Base-by-base conservation (phyloP, 2,797 vertebrate genomes). In the Pseudopleuronectes americanus region DNA sequence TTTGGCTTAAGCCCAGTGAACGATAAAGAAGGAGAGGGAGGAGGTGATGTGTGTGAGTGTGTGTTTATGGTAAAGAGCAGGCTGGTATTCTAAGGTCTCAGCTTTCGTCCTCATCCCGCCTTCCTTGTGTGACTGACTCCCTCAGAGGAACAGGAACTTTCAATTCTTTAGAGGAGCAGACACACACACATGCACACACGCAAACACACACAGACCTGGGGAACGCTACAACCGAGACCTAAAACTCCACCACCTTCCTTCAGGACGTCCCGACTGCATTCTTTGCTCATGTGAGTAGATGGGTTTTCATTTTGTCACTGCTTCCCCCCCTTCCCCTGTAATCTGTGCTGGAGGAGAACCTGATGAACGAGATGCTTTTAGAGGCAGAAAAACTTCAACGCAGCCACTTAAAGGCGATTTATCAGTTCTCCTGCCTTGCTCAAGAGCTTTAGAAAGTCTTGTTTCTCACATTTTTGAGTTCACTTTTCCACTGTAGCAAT, bases 51-150 rank as follows among this genome's bases (percentile, higher is more conserved):
- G 28, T 47, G 60, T 63, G 57, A 56, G 36, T 38, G 6, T 64
- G 38, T 48, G 60, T 65, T 12, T 13, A n/a, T 57, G 5, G 12
- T 26, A 57, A 71, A 33, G 71, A 67, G 54, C 8, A 60, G 77
- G 55, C 74, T 87, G 83, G 79, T 84, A 85, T 75, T 89, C 68
- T 75, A 59, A 70, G 74, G 69, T 85, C 43, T 86, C 72, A 0
- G 22, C 48, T 87, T 87, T 89, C 81, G 81, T 83, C 84, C 84
- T 59, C 83, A 81, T 76, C 74, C 68, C 70, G 43, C 76, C 65
- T 59, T 70, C 71, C 68, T 68, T 74, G 80, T 83, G 68, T 87
- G 74, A 1, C 43, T 64, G 56, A 64, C 83, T 74, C 36, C 51
- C 59, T 65, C 59, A 68, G 57, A 74, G 66, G 70, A 77, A 75